Conservation (phyloP, 37 sponge, comb jelly and placozoan genomes). For the Beroe ovata region DNA sequence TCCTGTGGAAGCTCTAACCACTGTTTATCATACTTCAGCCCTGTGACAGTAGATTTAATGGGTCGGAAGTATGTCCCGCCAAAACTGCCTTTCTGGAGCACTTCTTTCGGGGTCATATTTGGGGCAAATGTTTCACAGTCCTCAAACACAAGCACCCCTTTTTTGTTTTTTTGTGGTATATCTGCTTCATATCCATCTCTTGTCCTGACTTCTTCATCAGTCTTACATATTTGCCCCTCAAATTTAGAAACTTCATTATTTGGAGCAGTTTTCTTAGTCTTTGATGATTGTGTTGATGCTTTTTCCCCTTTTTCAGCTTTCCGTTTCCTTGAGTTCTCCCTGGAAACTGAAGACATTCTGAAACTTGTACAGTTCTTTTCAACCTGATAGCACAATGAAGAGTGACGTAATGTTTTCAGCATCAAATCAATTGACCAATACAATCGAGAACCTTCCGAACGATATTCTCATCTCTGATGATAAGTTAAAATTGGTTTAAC, state of each 20-base stretch:
- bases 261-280: not conserved
- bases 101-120: slow-evolving; percentile 36
- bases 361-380: too few species aligned
- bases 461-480: too few species aligned
- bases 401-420: too few species aligned
- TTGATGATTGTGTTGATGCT: not conserved
- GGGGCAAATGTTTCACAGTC: slow-evolving; percentile 2
- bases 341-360: too few species aligned
- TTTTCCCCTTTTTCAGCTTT: not conserved
- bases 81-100: slow-evolving; percentile 50
- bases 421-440: too few species aligned
- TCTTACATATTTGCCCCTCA: slow-evolving; percentile 22
- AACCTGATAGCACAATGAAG: too few species aligned
- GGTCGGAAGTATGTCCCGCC: slow-evolving; percentile 60
- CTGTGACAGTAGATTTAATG: slow-evolving; percentile 52
- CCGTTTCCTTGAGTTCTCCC: not conserved
- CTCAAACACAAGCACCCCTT: not conserved
- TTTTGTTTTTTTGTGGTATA: not conserved
- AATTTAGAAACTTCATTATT: not conserved
- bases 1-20: slow-evolving; percentile 54
- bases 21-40: slow-evolving; percentile 31
- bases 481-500: too few species aligned
- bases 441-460: too few species aligned
- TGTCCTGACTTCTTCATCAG: slow-evolving; percentile 27
- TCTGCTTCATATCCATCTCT: slow-evolving; percentile 50